A percentile compares a stretch with the other conserved stretches of the same genome.
Conservation (phyloP, 2,797 vertebrate species). For the Pangasius sanitwongsei region DNA sequence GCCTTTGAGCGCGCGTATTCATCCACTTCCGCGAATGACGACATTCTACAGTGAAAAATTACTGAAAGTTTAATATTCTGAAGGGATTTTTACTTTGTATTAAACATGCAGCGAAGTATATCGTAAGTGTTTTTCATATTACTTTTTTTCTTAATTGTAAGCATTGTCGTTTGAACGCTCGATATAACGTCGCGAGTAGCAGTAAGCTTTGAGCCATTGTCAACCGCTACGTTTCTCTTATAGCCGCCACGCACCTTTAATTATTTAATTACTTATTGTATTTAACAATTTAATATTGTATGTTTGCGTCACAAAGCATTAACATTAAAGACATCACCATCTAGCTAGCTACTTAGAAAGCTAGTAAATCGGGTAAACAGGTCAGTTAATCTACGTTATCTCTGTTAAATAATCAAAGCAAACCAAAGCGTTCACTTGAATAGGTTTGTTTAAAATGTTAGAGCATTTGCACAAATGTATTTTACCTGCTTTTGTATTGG, state of each 20-base stretch:
- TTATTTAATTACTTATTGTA: background rate
- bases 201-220: no score
- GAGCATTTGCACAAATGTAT: background rate
- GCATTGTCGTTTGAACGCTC: background rate
- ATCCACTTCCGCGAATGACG: background rate
- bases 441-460: background rate
- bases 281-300: background rate
- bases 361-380: background rate
- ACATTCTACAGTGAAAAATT: background rate
- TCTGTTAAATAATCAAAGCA: background rate
- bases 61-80: background rate
- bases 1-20: constrained; percentile 60
- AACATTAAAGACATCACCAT: background rate
- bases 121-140: constrained; percentile 68
- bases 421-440: background rate
- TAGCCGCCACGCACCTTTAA: background rate
- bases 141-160: background rate
- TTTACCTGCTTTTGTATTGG: background rate
- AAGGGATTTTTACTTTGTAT: background rate
- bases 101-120: constrained; percentile 81
- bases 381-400: background rate
- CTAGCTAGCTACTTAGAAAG: background rate
- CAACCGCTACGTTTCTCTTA: background rate
- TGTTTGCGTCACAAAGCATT: background rate
- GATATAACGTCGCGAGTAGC: background rate